Evolutionary conservation across 1,140 invertebrate genomes (phyloP), one percentile per base, ranked within the genome.

Genomic region (Drosophila saltans): DNA sequence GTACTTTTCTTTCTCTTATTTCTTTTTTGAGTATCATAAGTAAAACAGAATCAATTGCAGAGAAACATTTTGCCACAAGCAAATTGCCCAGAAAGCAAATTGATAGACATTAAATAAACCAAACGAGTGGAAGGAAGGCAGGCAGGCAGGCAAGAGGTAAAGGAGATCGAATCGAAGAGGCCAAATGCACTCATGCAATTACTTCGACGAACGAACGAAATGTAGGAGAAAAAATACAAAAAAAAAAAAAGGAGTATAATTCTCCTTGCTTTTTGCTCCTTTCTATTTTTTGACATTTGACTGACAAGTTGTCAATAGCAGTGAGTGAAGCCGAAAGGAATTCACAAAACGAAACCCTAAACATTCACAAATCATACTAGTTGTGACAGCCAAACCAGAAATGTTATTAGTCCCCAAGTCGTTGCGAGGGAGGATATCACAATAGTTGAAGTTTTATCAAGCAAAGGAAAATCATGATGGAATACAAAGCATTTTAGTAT

Each of bases 271-370:
- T 16, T 16, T 16, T 16, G 16, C 66, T 16, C 43, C 72, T 90
- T 76, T 58, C 71, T 64, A 57, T 63, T 66, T 45, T 59, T 58
- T 90, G 86, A 91, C 88, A 88, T 71, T 89, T 91, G 88, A 91
- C 72, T 88, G 88, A 91, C 88, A 89, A 83, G 60, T 91, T 91
- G 88, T 88, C 88, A 88, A 73, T 71, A 66, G 58, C 78, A 91
- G 77, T 39, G 56, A 57, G 52, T 56, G 41, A 8, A 48, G 48
- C 11, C 39, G 52, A 75, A 78, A 57, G 33, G 28, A 33, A 16
- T 41, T 28, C 52, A 56, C 57, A 40, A 41, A 52, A 52, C 21
- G 45, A 52, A 52, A 52, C 45, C 45, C 45, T 52, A 52, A 52
- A 52, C 45, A 26, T 26, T 26, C 45, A 52, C 61, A 59, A 80